These are phyloP conservation scores for Mesocricetus auratus DNA, from an alignment of 2,113 vertebrate genomes.

Conservation along the genomic window DNA sequence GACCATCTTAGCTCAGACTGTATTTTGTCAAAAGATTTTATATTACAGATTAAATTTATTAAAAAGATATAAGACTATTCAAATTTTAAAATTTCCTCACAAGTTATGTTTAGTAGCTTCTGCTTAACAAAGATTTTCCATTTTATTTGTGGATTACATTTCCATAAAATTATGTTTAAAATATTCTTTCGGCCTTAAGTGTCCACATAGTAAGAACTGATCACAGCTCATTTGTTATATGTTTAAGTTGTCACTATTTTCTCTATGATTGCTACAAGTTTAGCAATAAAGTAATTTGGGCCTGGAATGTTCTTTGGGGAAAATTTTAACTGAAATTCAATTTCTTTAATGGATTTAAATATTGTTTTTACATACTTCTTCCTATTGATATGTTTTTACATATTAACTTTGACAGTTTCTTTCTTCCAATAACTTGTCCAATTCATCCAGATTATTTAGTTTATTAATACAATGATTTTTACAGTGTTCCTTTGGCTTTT, in stretches of 20 bases:
- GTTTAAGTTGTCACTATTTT: background rate
- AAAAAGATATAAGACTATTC: background rate
- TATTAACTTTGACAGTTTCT: background rate
- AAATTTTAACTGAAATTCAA: background rate
- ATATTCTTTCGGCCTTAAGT: background rate
- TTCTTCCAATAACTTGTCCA: background rate
- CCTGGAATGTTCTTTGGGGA: background rate
- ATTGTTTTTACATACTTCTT: background rate
- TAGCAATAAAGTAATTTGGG: background rate
- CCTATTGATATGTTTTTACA: too few species aligned
- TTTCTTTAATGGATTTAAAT: background rate
- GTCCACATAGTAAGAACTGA: background rate
- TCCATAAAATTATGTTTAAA: background rate
- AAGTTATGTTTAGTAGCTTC: background rate
- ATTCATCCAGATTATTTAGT: background rate
- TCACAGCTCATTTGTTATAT: background rate
- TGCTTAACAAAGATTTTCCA: background rate
- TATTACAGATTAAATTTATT: background rate
- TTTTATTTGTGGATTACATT: background rate
- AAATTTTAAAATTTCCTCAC: background rate
- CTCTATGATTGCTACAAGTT: background rate
- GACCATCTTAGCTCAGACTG: background rate
- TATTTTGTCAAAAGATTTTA: conserved; percentile 4
- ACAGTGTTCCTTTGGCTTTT: background rate
- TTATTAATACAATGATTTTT: background rate